Percentiles rank a stretch among this genome's conserved stretches.
Evolutionary conservation across 2,113 vertebrate genomes (phyloP).

Genomic region (Antennarius striatus): DNA sequence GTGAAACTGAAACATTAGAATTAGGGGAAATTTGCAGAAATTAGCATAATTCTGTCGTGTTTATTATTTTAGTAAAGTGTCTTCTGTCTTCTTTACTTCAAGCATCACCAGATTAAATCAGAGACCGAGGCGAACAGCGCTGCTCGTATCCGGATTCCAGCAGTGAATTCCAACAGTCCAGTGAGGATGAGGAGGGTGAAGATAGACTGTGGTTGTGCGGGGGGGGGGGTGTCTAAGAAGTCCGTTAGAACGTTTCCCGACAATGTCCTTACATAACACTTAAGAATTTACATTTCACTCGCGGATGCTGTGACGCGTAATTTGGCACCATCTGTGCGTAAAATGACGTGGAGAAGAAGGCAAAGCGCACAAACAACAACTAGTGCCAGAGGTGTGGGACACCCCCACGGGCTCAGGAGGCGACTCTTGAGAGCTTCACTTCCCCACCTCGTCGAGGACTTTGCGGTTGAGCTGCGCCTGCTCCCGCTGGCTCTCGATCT

Average conservation of each 20-base stretch:
- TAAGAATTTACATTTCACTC: slow-evolving; percentile 14
- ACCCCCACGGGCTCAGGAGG: not conserved
- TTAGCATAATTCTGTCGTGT: no score
- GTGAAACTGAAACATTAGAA: no score
- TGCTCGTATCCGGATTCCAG: not conserved
- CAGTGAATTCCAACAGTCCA: slow-evolving; percentile 14
- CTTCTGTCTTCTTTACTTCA: not conserved
- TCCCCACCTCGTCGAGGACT: slow-evolving; percentile 89
- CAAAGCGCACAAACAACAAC: slow-evolving; percentile 42
- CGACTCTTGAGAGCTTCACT: slow-evolving; percentile 69
- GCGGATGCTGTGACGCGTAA: slow-evolving; percentile 39
- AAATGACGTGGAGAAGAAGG: slow-evolving; percentile 33
- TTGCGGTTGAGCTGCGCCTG: slow-evolving; percentile 89
- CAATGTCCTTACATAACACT: slow-evolving; percentile 22
- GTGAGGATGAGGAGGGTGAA: not conserved
- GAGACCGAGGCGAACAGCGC: not conserved
- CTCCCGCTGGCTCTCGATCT: slow-evolving; percentile 85
- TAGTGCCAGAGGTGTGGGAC: slow-evolving; percentile 45
- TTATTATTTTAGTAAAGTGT: no score
- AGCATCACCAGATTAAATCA: not conserved
- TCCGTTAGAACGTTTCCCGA: slow-evolving; percentile 20
- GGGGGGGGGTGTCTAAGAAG: not conserved
- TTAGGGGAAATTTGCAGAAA: no score
- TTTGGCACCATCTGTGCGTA: slow-evolving; percentile 53
- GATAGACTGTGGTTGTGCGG: not conserved